Evolutionary conservation across 2,888 invertebrate genomes (phyloP).

Genomic region (Bimastos eiseni): DNA sequence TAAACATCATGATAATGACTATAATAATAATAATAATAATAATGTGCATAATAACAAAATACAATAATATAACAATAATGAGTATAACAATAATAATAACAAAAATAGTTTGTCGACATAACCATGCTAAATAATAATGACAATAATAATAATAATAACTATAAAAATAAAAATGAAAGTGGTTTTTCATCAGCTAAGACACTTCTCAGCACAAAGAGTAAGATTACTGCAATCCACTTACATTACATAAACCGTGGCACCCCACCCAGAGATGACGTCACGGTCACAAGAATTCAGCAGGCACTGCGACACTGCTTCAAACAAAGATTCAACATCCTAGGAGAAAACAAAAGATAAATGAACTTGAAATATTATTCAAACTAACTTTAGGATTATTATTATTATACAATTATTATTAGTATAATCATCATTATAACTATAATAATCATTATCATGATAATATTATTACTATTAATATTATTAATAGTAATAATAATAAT

Average conservation of each 20-base stretch:
- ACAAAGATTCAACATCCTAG: not conserved
- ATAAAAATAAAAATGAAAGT: too few relatives aligned
- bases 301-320: conserved; percentile 23
- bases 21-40: not conserved
- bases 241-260: conserved; percentile 27
- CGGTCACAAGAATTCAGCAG: conserved; percentile 27
- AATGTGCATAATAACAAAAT: too few relatives aligned
- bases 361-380: not conserved
- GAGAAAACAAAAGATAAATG: not conserved
- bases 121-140: too few relatives aligned
- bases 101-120: too few relatives aligned
- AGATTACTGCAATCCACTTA: conserved; percentile 23
- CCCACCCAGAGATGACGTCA: conserved; percentile 28
- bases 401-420: too few relatives aligned
- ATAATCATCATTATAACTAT: too few relatives aligned
- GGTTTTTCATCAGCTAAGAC: too few relatives aligned
- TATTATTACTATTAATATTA: not conserved
- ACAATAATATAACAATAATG: too few relatives aligned
- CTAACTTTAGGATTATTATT: too few relatives aligned
- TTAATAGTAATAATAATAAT: not conserved
- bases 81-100: not conserved
- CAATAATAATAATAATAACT: too few relatives aligned
- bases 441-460: not conserved
- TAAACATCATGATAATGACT: not conserved
- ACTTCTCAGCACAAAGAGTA: not conserved